Evolutionary conservation across 2,888 invertebrate genomes (phyloP).

Genomic region (Pollenia amentaria): DNA sequence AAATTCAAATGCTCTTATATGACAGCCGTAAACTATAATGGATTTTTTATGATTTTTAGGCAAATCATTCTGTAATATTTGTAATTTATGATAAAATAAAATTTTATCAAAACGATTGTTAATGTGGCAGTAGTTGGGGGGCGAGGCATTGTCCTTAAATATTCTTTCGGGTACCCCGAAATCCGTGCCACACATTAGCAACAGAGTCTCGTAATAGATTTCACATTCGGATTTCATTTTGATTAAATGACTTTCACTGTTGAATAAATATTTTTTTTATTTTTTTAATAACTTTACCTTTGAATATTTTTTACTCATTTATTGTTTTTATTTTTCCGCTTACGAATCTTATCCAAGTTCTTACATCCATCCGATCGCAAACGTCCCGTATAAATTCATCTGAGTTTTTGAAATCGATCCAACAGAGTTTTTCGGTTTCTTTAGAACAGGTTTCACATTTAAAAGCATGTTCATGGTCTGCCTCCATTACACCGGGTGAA

Average conservation of each 20-base stretch:
- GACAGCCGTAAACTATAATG: constrained; percentile 79
- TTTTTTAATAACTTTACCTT: not conserved
- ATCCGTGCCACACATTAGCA: constrained; percentile 76
- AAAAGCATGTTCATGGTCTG: constrained; percentile 77
- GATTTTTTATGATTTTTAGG: constrained; percentile 1
- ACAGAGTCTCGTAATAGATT: constrained; percentile 78
- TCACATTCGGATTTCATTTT: constrained; percentile 76
- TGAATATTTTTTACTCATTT: constrained; percentile 74
- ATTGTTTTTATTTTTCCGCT: constrained; percentile 75
- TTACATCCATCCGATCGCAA: constrained; percentile 78
- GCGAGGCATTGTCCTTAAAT: constrained; percentile 31
- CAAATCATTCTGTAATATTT: constrained; percentile 55
- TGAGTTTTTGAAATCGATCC: constrained; percentile 74
- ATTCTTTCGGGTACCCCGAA: constrained; percentile 70
- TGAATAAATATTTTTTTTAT: not conserved
- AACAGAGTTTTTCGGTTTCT: constrained; percentile 71
- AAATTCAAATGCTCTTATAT: constrained; percentile 78
- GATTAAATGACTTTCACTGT: constrained; percentile 75
- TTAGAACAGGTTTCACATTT: constrained; percentile 74
- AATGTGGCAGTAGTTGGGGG: constrained; percentile 78
- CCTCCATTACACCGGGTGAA: constrained; percentile 77
- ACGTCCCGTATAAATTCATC: constrained; percentile 77
- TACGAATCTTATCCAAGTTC: constrained; percentile 78
- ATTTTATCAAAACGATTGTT: constrained; percentile 81
- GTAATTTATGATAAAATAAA: constrained; percentile 79